A percentile compares a stretch with the other conserved stretches of the same genome.
Conservation (phyloP, 2,797 vertebrate species). For the Otolemur crassicaudatus region DNA sequence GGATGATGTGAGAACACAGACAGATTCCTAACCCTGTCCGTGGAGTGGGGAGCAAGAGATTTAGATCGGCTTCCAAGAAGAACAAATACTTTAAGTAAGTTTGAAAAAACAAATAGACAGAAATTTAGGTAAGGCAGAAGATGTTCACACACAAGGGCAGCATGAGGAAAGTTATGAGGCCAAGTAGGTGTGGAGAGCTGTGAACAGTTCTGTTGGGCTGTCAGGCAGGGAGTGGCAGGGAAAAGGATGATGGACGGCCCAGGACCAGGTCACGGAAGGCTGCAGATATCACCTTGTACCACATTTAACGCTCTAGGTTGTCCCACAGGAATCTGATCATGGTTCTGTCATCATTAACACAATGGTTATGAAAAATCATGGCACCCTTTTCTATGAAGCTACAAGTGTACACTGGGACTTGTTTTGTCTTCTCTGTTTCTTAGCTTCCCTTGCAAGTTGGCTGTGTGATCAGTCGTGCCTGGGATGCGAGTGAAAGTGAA, state of each 20-base stretch:
- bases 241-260: not conserved
- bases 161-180: not conserved
- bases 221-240: not conserved
- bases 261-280: not conserved
- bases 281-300: not conserved
- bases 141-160: not conserved
- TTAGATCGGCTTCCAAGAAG: not conserved
- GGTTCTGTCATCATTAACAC: not conserved
- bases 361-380: not conserved
- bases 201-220: not conserved
- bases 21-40: not conserved
- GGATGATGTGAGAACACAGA: not conserved
- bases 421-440: not conserved
- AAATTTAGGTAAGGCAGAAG: not conserved
- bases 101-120: not conserved
- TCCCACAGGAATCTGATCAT: not conserved
- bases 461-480: not conserved
- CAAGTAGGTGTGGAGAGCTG: not conserved
- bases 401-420: fast-evolving
- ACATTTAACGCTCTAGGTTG: not conserved
- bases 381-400: not conserved
- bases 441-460: not conserved
- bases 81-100: not conserved
- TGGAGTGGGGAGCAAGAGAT: not conserved
- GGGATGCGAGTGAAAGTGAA: not conserved